phyloP scores from a whole-genome alignment of 2,113 vertebrate species.

The Chlorodrepanis virens region DNA sequence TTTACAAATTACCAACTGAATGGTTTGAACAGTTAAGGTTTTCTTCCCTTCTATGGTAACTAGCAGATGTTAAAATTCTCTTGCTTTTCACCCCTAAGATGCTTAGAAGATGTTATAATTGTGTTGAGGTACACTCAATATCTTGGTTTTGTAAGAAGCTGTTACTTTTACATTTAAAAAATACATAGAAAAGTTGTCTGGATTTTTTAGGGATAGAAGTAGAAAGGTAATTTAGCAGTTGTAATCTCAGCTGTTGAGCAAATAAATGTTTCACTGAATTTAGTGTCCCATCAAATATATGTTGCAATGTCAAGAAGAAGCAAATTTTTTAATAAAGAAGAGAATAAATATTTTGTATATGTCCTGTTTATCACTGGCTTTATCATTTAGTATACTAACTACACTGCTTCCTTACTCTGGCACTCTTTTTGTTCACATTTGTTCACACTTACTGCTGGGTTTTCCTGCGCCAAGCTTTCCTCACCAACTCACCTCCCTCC shows the following conservation, averaged over 20 bases:
- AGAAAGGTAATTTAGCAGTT: neutral
- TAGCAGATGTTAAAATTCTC: neutral
- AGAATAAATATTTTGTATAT: conserved; percentile 8
- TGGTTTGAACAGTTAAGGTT: neutral
- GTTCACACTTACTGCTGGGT: neutral
- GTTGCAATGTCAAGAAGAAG: neutral
- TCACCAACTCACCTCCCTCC: neutral
- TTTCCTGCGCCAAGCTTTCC: neutral
- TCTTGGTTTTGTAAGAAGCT: neutral
- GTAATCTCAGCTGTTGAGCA: neutral
- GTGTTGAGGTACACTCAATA: neutral
- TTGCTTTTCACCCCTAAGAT: neutral
- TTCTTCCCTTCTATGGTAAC: neutral
- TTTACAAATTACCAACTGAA: neutral
- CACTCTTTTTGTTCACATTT: neutral
- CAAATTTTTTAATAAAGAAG: neutral
- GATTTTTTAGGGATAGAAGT: neutral
- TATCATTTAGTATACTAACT: neutral
- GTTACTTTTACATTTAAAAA: neutral
- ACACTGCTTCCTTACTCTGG: neutral
- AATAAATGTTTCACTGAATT: neutral
- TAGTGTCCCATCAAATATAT: neutral
- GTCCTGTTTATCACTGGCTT: neutral
- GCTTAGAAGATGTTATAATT: neutral
- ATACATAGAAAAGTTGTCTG: neutral